Base-by-base conservation (phyloP, 2,797 vertebrate species). In the Pogonophryne albipinna region DNA sequence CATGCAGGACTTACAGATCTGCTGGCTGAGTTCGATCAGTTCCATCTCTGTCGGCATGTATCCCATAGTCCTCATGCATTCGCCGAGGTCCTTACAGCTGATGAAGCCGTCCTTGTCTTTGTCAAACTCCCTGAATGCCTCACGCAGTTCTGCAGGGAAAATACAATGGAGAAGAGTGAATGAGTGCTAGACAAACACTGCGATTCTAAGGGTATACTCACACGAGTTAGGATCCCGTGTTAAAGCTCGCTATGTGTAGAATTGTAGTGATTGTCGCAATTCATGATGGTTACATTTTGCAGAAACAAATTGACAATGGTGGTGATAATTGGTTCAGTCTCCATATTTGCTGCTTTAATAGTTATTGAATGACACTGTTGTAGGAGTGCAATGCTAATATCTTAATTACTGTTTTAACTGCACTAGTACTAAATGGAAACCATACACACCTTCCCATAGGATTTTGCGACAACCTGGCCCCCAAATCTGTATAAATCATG, bases 1-100 rank as follows among this genome's bases (percentile, higher is more conserved):
- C 34, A 14, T 44, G 16, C 47, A 20, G 38, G 19, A 89, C 95
- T 94, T 80, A 98, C 97, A 97, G 91, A 99, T 99, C 87, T 98
- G 96, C 93, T 99, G 98, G 46, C 98, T 99, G 57, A 99, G 95
- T 89, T 99, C 97, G 0, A 99, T 99, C 71, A 99, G 96, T 73
- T 99, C 98, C 98, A 99, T 99, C 92, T 99, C 98, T 0, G 98
- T 99, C 8, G 98, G 98, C 98, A 99, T 99, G 90, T 97, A 99
- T 71, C 98, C 98, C 97, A 99, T 96, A 0, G 97, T 99, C 85
- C 98, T 94, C 98, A 99, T 99, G 91, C 98, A 99, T 81, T 98
- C 97, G 17, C 98, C 98, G 88, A 99, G 95, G 88, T 99, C 98
- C 84, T 97, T 97, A 87, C 95, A 98, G 94, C 96, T 97, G 87